Evolutionary conservation across 2,113 vertebrate species (phyloP).

Genomic region (Drymodes brunneopygia): DNA sequence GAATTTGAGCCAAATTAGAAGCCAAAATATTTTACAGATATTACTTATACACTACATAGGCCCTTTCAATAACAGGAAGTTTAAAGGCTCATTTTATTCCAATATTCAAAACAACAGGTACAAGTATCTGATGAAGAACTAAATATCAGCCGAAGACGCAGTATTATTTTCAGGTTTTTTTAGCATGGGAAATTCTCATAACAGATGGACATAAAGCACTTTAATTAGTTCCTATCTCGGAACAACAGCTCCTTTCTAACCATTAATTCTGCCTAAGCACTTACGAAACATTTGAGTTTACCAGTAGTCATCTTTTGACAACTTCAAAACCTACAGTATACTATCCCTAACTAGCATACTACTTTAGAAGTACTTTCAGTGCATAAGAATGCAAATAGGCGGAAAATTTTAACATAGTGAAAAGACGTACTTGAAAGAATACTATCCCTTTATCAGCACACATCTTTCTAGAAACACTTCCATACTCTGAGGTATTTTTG

Average conservation of each 20-base stretch:
- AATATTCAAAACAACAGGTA: not conserved
- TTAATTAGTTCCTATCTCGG: not conserved
- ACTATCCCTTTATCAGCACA: not conserved
- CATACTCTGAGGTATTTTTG: too few relatives aligned
- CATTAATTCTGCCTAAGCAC: not conserved
- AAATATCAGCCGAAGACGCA: not conserved
- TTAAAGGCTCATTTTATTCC: not conserved
- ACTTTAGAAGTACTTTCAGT: not conserved
- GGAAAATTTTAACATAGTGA: not conserved
- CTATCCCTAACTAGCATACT: not conserved
- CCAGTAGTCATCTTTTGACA: not conserved
- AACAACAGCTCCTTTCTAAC: not conserved
- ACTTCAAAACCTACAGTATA: not conserved
- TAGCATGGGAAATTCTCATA: not conserved
- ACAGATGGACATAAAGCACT: not conserved
- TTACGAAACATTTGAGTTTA: not conserved
- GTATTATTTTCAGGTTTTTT: not conserved
- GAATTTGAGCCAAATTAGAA: not conserved
- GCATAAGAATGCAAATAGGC: rapidly evolving
- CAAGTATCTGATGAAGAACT: not conserved
- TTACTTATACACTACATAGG: not conserved
- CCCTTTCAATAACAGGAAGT: not conserved
- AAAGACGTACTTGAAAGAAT: not conserved
- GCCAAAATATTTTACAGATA: not conserved
- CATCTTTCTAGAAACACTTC: not conserved